Conservation (phyloP, 2,888 invertebrate species). For the Lithophane leautieri region DNA sequence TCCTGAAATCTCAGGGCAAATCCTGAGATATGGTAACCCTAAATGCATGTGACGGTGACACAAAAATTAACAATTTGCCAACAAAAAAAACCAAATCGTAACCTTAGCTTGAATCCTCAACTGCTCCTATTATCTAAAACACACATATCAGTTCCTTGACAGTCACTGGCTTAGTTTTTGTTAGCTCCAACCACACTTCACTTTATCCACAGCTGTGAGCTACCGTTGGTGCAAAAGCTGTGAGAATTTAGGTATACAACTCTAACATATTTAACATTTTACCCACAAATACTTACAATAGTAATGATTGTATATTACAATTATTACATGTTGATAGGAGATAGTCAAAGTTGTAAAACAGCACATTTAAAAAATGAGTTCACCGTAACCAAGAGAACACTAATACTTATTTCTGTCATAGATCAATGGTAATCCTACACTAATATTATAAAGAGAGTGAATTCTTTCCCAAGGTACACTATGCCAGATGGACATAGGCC, state of each 20-base stretch:
- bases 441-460: too few species aligned
- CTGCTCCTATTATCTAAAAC: not conserved
- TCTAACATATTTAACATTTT: not conserved
- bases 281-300: not conserved
- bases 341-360: too few species aligned
- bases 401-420: not conserved
- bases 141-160: not conserved
- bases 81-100: not conserved
- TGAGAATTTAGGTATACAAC: not conserved
- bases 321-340: slow-evolving; percentile 9
- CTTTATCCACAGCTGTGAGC: too few species aligned
- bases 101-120: not conserved
- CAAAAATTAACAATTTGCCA: not conserved
- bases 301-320: too few species aligned
- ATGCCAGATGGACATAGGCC: too few species aligned
- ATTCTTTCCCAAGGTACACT: too few species aligned
- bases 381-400: slow-evolving; percentile 1
- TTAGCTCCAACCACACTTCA: not conserved
- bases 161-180: too few species aligned
- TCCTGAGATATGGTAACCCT: too few species aligned
- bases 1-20: too few species aligned
- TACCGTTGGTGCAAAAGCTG: not conserved
- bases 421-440: not conserved
- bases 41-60: not conserved
- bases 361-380: slow-evolving; percentile 3